Conservation (phyloP, 2,113 vertebrate genomes). For the Saccopteryx bilineata region DNA sequence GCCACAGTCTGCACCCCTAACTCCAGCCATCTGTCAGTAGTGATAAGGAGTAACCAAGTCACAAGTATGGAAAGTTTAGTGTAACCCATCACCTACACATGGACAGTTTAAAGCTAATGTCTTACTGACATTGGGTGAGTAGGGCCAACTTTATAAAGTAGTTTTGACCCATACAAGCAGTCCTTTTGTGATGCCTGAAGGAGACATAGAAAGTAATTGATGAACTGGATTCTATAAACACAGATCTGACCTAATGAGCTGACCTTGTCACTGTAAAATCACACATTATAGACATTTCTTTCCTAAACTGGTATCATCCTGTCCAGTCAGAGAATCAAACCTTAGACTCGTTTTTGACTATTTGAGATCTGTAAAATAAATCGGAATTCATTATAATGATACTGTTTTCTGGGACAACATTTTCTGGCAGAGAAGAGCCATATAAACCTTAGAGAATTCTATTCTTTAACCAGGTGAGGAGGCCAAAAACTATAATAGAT, state of each 20-base stretch:
- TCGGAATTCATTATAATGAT: background rate
- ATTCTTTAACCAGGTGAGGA: slow-evolving; percentile 33
- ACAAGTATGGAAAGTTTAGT: slow-evolving; percentile 60
- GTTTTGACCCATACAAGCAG: background rate
- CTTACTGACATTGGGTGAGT: background rate
- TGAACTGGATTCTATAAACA: background rate
- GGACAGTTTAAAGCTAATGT: background rate
- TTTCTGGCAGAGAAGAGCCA: background rate
- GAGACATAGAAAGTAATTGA: background rate
- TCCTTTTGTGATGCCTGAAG: background rate
- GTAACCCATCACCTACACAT: background rate
- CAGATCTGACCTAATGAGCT: background rate
- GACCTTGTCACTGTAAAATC: background rate
- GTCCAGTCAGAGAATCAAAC: background rate
- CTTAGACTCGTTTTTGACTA: slow-evolving; percentile 21
- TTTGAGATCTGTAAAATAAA: slow-evolving; percentile 2
- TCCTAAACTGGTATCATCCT: background rate
- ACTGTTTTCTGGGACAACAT: background rate
- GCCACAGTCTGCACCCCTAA: slow-evolving; percentile 39
- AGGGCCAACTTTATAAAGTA: background rate
- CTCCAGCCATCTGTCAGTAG: slow-evolving; percentile 66
- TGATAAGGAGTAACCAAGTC: slow-evolving; percentile 69
- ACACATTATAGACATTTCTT: background rate
- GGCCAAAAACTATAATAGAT: background rate
- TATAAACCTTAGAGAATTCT: slow-evolving; percentile 29